These are phyloP conservation scores for Samia ricini DNA, from an alignment of 1,140 invertebrate species.

Conservation along the genomic window DNA sequence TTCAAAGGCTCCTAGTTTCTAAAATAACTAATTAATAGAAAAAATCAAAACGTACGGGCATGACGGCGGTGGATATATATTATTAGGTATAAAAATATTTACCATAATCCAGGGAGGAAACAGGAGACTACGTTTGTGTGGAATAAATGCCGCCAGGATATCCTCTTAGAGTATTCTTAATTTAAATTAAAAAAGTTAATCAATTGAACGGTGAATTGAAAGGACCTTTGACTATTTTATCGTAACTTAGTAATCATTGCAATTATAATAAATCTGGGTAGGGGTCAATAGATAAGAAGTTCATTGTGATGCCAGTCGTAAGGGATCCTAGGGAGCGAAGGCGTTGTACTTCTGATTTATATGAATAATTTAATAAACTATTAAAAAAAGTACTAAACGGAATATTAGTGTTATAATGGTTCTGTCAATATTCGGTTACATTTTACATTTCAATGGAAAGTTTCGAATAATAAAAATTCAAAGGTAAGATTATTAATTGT, in stretches of 20 bases:
- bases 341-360: background rate
- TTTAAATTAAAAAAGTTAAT: no score
- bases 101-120: no score
- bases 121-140: no score
- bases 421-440: slow-evolving; percentile 44
- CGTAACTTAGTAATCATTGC: background rate
- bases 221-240: no score
- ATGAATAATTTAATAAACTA: background rate
- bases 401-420: slow-evolving; percentile 30
- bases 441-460: slow-evolving; percentile 30
- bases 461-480: slow-evolving; percentile 52
- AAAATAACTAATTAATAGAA: no score
- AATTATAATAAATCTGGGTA: background rate
- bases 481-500: slow-evolving; percentile 33
- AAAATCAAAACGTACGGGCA: no score
- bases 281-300: background rate
- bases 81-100: no score
- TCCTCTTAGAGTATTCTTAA: no score
- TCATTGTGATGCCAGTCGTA: background rate
- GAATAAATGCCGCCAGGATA: no score
- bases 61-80: no score
- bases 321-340: background rate
- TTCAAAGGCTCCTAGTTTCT: no score
- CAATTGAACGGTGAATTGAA: no score
- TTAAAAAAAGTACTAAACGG: background rate